phyloP scores from a whole-genome alignment of 1,140 invertebrate genomes.

The Zaprionus capensis region DNA sequence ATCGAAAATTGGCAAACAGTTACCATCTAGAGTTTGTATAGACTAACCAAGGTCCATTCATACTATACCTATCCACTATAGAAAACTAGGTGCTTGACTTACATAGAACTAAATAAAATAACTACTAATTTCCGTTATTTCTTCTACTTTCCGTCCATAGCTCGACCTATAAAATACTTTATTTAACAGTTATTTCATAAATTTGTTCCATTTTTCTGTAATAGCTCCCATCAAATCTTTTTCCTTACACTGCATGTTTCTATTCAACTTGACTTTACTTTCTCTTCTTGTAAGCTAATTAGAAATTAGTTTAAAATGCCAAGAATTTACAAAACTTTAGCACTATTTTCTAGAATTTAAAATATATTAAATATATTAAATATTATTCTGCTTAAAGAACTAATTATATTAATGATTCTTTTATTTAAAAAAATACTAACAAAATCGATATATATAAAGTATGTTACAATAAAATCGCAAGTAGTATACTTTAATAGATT shows the following conservation, averaged over 20 bases:
- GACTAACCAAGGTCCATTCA: conserved; percentile 49
- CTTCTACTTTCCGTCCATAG: conserved; percentile 24
- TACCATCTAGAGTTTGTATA: conserved; percentile 12
- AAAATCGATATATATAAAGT: too few relatives aligned
- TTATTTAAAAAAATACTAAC: too few relatives aligned
- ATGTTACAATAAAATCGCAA: too few relatives aligned
- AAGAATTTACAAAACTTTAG: background rate
- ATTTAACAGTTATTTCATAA: conserved; percentile 41
- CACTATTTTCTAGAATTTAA: too few relatives aligned
- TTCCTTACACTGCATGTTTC: conserved; percentile 20
- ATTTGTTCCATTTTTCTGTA: conserved; percentile 51
- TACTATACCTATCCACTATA: conserved; percentile 24
- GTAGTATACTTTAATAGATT: too few relatives aligned
- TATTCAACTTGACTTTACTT: background rate
- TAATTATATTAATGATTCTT: too few relatives aligned
- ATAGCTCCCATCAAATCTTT: conserved; percentile 8
- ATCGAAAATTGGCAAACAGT: conserved; percentile 23
- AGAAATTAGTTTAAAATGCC: background rate
- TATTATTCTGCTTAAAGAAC: too few relatives aligned
- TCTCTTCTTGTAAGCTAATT: background rate
- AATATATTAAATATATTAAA: too few relatives aligned
- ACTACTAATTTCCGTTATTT: background rate
- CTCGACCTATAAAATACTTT: conserved; percentile 22
- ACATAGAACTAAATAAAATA: conserved; percentile 24
- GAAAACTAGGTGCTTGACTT: conserved; percentile 48